phyloP scores from a whole-genome alignment of 2,113 vertebrate genomes.

The Nothoprocta perdicaria region DNA sequence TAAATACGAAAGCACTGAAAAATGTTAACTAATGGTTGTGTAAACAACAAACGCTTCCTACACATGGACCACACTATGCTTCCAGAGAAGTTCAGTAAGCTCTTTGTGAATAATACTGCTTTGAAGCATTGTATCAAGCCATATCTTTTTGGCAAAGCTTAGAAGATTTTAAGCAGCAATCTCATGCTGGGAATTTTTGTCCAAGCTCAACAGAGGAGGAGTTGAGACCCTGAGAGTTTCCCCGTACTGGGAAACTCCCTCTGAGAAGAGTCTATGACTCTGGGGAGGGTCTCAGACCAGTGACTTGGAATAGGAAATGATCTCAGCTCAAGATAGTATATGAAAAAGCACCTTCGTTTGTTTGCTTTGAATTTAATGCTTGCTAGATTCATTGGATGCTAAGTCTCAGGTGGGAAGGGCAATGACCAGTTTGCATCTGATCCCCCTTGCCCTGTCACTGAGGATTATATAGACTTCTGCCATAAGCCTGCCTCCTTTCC shows the following conservation, averaged over 20 bases:
- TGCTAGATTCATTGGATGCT: not conserved
- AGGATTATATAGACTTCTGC: fast-evolving
- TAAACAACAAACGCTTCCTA: slow-evolving; percentile 10
- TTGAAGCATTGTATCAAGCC: not conserved
- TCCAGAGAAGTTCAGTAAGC: not conserved
- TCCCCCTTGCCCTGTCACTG: not conserved
- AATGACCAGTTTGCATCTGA: not conserved
- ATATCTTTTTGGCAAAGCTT: slow-evolving; percentile 4
- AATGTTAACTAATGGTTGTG: not conserved
- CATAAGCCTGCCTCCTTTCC: not conserved
- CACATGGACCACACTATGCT: not conserved
- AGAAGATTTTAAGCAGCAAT: not conserved
- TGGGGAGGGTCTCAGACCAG: not conserved
- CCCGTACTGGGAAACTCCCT: not conserved
- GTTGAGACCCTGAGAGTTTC: not conserved
- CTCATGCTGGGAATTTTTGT: not conserved
- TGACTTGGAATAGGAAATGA: not conserved
- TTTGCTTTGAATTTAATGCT: not conserved
- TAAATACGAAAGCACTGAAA: not conserved
- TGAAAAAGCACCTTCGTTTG: fast-evolving
- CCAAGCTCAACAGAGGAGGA: not conserved
- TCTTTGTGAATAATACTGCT: not conserved
- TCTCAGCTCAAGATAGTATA: fast-evolving
- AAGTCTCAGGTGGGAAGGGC: not conserved
- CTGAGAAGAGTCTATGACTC: not conserved